A percentile compares a stretch with the other conserved stretches of the same genome.
Evolutionary conservation across 2,113 vertebrate species (phyloP).

Genomic region (Caretta caretta): DNA sequence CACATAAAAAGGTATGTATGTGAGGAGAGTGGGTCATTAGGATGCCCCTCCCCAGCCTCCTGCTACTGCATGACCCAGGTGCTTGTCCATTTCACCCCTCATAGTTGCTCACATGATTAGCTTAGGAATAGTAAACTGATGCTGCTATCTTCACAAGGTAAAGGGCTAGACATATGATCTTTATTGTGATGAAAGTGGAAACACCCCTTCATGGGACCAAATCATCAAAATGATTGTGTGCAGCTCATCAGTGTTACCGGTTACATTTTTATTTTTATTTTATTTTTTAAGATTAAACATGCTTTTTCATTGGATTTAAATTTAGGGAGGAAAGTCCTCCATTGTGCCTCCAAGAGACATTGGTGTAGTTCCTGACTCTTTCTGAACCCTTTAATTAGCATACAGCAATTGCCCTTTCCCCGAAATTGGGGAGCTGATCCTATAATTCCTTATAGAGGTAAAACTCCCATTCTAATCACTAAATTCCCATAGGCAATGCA

Average conservation of each 20-base stretch:
- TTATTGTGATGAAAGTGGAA: neutral
- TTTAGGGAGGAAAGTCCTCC: neutral
- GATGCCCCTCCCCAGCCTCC: neutral
- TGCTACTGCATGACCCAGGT: neutral
- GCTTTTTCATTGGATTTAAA: neutral
- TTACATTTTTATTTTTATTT: neutral
- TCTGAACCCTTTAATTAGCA: neutral
- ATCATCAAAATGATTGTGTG: neutral
- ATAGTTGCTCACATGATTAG: neutral
- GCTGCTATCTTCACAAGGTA: neutral
- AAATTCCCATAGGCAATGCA: neutral
- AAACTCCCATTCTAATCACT: neutral
- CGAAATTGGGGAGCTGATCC: neutral
- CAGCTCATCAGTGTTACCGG: neutral
- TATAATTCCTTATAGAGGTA: neutral
- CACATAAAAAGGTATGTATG: neutral
- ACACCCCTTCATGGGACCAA: neutral
- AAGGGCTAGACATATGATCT: too few relatives aligned
- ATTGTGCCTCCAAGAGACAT: neutral
- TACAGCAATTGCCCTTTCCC: neutral
- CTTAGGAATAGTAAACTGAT: too few relatives aligned
- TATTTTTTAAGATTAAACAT: neutral
- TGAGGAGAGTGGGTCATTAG: neutral
- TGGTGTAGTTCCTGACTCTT: neutral
- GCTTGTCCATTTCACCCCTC: neutral